Evolutionary conservation across 30 jellyfish, hydroid and myxozoan species (phyloP).

Genomic region (Calvadosia cruxmelitensis): DNA sequence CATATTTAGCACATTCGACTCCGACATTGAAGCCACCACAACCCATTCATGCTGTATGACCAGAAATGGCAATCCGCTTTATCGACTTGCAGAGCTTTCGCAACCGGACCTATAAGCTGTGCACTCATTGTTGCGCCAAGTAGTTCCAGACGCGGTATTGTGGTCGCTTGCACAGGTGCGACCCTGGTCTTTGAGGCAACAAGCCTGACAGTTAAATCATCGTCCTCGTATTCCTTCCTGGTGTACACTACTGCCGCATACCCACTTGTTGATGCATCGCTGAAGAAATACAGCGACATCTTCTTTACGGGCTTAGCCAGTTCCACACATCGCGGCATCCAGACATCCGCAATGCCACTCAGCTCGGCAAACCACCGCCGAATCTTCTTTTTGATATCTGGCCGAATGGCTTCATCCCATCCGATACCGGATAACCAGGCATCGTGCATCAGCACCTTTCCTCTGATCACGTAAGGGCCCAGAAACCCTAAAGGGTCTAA

Average conservation of each 20-base stretch:
- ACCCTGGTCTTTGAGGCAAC: slow-evolving; percentile 27
- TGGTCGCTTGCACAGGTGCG: slow-evolving; percentile 32
- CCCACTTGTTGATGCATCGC: too few species aligned
- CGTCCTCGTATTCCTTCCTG: slow-evolving; percentile 4
- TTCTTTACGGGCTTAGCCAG: background rate
- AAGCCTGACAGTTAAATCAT: background rate
- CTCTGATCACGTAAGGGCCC: too few species aligned
- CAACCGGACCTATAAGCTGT: slow-evolving; percentile 5
- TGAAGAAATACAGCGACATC: slow-evolving; percentile 7
- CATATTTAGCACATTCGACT: slow-evolving; percentile 21
- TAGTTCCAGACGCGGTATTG: slow-evolving; percentile 40
- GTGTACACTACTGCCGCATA: slow-evolving; percentile 24
- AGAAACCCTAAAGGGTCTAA: too few species aligned
- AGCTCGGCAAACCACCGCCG: too few species aligned
- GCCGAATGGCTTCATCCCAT: too few species aligned
- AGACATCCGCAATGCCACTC: too few species aligned
- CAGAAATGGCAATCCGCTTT: slow-evolving; percentile 15
- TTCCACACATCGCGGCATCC: too few species aligned
- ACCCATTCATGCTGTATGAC: slow-evolving; percentile 35
- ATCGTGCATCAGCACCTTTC: too few species aligned
- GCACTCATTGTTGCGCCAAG: slow-evolving; percentile 23
- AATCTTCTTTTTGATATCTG: too few species aligned
- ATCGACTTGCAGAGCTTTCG: slow-evolving; percentile 10
- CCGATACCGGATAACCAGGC: too few species aligned
- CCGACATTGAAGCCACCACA: slow-evolving; percentile 40